Percentiles rank a stretch among this genome's conserved stretches.
These are phyloP conservation scores for Elysia chlorotica DNA, from an alignment of 1,140 invertebrate genomes.

Conservation along the genomic window DNA sequence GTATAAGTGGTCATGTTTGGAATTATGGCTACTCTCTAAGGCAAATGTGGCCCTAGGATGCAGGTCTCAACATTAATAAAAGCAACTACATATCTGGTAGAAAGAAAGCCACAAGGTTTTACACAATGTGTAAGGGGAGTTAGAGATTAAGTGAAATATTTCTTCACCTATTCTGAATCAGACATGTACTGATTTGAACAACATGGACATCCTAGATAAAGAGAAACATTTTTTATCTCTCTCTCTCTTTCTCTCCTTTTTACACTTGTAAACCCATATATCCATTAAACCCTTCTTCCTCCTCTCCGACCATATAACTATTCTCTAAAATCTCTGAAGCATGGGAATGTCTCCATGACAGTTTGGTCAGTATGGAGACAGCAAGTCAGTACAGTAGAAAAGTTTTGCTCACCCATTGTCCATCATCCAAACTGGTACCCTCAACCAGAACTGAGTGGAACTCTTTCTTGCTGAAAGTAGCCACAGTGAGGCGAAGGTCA, in stretches of 20 bases:
- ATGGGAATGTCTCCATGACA: background rate
- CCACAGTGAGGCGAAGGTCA: constrained; percentile 66
- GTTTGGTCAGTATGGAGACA: background rate
- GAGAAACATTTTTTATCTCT: background rate
- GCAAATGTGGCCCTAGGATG: no score
- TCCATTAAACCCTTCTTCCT: no score
- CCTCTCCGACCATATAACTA: no score
- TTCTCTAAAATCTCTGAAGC: background rate
- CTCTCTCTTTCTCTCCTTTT: background rate
- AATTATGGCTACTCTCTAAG: no score
- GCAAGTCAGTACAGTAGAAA: background rate
- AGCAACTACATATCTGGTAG: no score
- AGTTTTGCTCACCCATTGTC: constrained; percentile 61
- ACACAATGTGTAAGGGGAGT: no score
- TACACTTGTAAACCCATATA: background rate
- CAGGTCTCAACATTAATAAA: no score
- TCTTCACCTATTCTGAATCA: no score
- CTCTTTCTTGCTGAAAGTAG: constrained; percentile 68
- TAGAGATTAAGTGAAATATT: no score
- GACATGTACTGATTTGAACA: no score
- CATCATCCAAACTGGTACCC: constrained; percentile 66
- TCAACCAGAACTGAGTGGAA: constrained; percentile 66
- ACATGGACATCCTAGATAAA: background rate
- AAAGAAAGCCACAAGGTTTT: no score
- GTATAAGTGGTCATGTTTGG: no score